Base-by-base conservation (phyloP, 2,888 invertebrate species). In the Archaeoteleia sp. region DNA sequence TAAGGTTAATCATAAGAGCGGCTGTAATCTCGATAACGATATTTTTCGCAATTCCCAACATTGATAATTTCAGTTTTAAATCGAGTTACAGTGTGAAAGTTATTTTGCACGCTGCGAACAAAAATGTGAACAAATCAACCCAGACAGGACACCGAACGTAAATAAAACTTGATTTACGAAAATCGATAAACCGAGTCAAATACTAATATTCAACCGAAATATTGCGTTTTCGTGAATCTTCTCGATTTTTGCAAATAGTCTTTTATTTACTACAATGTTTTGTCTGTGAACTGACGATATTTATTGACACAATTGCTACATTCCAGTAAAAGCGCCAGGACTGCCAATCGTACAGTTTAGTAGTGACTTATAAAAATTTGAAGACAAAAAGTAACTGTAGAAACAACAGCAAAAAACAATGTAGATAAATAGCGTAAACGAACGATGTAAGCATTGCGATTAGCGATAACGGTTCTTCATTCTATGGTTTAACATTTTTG, bases 251-350 rank as follows among this genome's bases (percentile, higher is more conserved):
- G n/a, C n/a, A n/a, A n/a, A n/a, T n/a, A n/a, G n/a, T n/a, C 65
- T 71, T 70, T 49, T 58, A 42, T 62, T 43, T 20, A 39, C 15
- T 29, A 23, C 4, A 14, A 25, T 8, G 30, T 49, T 45, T 32
- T 40, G 10, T 37, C 45, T 34, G 34, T n/a, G 17, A 17, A 29
- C 3, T 8, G 23, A 46, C 9, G 7, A 10, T 51, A 49, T 54
- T 42, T 62, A 57, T 49, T 27, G 17, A 51, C 7, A 60, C 43
- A 53, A 67, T 54, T 74, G 74, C 73, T 75, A 79, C 84, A 82
- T 80, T 81, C 80, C 77, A 81, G 65, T 78, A 71, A 51, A 5
- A 78, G 75, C 34, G 74, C 78, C 78, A 73, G 74, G 77, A 79
- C 81, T 82, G 81, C 81, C 80, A 78, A 75, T 70, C 74, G 61